Percentiles rank a stretch among this genome's conserved stretches.
These are phyloP conservation scores for Masnerella sp. DNA, from an alignment of 2,888 invertebrate species.

Conservation along the genomic window DNA sequence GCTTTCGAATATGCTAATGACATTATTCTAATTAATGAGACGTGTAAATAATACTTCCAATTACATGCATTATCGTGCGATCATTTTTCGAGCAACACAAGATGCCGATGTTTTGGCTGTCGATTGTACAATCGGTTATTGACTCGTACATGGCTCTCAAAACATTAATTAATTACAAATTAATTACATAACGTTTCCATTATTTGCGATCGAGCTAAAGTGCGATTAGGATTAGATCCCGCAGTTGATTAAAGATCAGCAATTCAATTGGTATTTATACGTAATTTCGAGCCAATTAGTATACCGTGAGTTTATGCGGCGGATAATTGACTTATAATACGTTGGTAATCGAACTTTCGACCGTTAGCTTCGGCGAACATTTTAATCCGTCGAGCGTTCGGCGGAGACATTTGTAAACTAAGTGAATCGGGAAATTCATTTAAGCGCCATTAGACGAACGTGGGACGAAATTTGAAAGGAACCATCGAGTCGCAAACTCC, in stretches of 20 bases:
- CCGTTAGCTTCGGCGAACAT: background rate
- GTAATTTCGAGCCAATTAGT: slow-evolving; percentile 56
- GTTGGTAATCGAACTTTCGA: slow-evolving; percentile 5
- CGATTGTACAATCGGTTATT: slow-evolving; percentile 19
- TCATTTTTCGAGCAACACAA: slow-evolving; percentile 17
- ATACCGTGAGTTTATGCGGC: slow-evolving; percentile 16
- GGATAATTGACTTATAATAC: slow-evolving; percentile 51
- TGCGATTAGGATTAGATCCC: slow-evolving; percentile 51
- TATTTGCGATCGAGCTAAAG: slow-evolving; percentile 39
- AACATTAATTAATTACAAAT: slow-evolving; percentile 52
- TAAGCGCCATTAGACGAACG: slow-evolving; percentile 5
- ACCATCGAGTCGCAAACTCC: slow-evolving; percentile 33
- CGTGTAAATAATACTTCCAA: slow-evolving; percentile 22
- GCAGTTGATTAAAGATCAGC: slow-evolving; percentile 53
- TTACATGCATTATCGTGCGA: slow-evolving; percentile 47
- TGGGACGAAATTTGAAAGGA: slow-evolving; percentile 17
- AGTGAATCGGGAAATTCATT: no score
- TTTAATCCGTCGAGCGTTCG: background rate
- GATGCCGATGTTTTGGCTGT: slow-evolving; percentile 12
- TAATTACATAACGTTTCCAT: slow-evolving; percentile 53
- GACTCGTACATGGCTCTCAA: slow-evolving; percentile 3
- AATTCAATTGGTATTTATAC: slow-evolving; percentile 57
- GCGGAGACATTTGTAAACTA: no score
- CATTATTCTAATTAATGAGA: slow-evolving; percentile 33
- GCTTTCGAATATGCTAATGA: slow-evolving; percentile 35